Base-by-base conservation (phyloP, 2,797 vertebrate species). In the Pseudopleuronectes americanus region DNA sequence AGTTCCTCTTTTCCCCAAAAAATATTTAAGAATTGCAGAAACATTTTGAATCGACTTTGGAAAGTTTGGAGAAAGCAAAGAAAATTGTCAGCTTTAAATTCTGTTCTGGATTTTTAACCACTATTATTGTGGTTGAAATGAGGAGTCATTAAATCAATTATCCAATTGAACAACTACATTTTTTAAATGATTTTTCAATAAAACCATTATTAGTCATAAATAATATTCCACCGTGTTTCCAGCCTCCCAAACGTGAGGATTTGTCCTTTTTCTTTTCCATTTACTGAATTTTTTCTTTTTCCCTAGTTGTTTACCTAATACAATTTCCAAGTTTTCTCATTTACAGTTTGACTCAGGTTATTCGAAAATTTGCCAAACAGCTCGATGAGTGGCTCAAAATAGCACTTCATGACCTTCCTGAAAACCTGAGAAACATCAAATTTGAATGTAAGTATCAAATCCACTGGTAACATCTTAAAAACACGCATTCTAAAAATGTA, bases 321-420 rank as follows among this genome's bases (percentile, higher is more conserved):
- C 2, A 2, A 43, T 24, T 58, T 28, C 24, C 31, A 19, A 28
- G 2, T 12, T 52, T 48, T 24, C 8, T 79, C 43, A 3, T 38
- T 59, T 65, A 64, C 84, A 99, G 98, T 93, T 93, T 99, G 91
- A 99, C 98, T 12, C 98, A 99, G 94, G 98, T 99, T 81, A 99
- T 99, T 70, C 93, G 98, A 51, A 99, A 99, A 92, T 99, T 99
- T 94, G 98, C 98, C 88, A 99, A 99, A 92, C 98, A 99, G 84
- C 94, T 99, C 69, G 98, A 99, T 1, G 98, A 99, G 88, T 99
- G 98, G 98, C 94, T 99, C 36, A 99, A 97, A 91, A 96, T 99
- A 85, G 98, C 98, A 79, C 95, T 99, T 74, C 97, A 99, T 0
- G 96, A 99, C 90, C 95, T 99, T 73, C 98, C 98, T 1, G 98